Evolutionary conservation across 2,797 vertebrate species (phyloP).

Genomic region (Oreortyx pictus): DNA sequence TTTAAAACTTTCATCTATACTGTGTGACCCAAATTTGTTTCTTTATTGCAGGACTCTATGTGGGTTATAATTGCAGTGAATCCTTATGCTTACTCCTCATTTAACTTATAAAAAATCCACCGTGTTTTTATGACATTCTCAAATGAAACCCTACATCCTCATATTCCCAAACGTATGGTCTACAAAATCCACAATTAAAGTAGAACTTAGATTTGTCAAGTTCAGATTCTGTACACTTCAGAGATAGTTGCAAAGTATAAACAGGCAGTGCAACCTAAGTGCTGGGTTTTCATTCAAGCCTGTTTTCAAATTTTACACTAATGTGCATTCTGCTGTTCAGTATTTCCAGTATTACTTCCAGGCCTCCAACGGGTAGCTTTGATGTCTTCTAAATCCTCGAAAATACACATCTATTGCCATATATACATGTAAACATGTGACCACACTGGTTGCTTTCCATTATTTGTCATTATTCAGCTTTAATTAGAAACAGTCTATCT

Average conservation of each 20-base stretch:
- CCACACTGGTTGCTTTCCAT: constrained; percentile 44
- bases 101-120: background rate
- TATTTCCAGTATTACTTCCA: constrained; percentile 48
- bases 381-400: constrained; percentile 30
- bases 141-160: background rate
- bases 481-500: constrained; percentile 53
- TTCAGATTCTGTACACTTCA: background rate
- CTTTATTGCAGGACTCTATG: background rate
- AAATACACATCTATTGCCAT: constrained; percentile 37
- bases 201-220: background rate
- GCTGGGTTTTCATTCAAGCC: background rate
- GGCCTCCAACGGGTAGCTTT: constrained; percentile 25
- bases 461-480: constrained; percentile 46
- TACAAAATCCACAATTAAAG: background rate
- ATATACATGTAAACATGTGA: constrained; percentile 25
- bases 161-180: background rate
- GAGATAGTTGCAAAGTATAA: background rate
- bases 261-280: background rate
- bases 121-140: background rate
- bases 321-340: constrained; percentile 20
- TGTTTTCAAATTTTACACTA: background rate
- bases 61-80: background rate
- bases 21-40: background rate
- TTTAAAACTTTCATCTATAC: background rate
- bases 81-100: background rate